Conservation (phyloP, 2,113 vertebrate genomes). For the Dryoscopus gambensis region DNA sequence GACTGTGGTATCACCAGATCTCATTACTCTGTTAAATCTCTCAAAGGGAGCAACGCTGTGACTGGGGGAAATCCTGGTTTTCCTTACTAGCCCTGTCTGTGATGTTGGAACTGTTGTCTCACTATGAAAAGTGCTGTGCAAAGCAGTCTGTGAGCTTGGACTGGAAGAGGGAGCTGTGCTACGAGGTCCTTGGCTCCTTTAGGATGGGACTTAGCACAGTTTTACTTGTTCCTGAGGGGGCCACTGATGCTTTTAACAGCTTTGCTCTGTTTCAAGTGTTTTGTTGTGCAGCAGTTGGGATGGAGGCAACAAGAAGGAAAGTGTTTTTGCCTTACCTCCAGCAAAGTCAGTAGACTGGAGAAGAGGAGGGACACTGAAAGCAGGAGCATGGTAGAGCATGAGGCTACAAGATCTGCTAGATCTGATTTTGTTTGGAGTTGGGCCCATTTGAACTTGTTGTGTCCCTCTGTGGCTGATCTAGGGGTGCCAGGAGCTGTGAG, state of each 20-base stretch:
- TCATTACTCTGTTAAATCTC: background rate
- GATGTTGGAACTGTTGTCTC: background rate
- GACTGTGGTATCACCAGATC: background rate
- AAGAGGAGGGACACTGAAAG: background rate
- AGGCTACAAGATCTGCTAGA: background rate
- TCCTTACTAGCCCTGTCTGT: background rate
- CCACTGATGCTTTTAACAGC: background rate
- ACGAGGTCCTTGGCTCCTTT: background rate
- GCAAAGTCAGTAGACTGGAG: background rate
- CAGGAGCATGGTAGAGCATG: background rate
- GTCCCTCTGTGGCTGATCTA: background rate
- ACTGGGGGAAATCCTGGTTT: background rate
- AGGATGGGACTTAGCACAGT: background rate
- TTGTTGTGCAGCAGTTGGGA: background rate
- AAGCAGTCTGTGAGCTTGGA: background rate
- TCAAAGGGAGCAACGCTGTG: background rate
- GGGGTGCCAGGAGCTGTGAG: background rate
- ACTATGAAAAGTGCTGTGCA: background rate
- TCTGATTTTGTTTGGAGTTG: background rate
- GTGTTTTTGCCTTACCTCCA: background rate
- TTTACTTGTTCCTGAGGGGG: background rate
- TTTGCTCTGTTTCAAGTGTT: background rate
- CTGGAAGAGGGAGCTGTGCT: background rate
- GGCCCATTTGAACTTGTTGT: background rate
- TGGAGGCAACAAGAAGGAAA: background rate